phyloP scores from a whole-genome alignment of 1,140 invertebrate genomes.

The Penaeus vannamei region DNA sequence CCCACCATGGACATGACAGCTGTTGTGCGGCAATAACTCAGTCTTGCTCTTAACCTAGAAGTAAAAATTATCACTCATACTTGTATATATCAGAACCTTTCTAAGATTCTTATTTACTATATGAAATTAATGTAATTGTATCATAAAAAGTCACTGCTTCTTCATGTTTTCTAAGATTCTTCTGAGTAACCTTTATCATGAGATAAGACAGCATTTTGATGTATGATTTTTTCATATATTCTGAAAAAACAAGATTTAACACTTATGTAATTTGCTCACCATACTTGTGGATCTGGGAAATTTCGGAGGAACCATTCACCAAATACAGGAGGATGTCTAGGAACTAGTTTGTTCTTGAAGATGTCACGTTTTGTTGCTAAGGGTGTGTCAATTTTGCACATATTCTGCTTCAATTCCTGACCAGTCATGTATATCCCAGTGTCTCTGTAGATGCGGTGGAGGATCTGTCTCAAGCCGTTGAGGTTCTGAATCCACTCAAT shows the following conservation, averaged over 20 bases:
- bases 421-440: conserved; percentile 74
- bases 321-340: conserved; percentile 87
- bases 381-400: conserved; percentile 74
- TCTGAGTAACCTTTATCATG: too few species aligned
- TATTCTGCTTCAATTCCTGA: conserved; percentile 75
- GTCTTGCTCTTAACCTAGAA: conserved; percentile 84
- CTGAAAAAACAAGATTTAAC: background rate
- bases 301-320: conserved; percentile 91
- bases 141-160: too few species aligned
- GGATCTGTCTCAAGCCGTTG: conserved; percentile 80
- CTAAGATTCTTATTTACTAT: background rate
- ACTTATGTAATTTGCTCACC: conserved; percentile 75
- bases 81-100: background rate
- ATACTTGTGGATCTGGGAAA: conserved; percentile 91
- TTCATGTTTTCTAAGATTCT: too few species aligned
- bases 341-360: conserved; percentile 81
- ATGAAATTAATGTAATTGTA: background rate
- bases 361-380: conserved; percentile 82
- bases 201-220: too few species aligned
- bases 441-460: conserved; percentile 84
- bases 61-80: conserved; percentile 8
- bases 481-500: conserved; percentile 97
- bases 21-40: conserved; percentile 88
- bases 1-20: conserved; percentile 99
- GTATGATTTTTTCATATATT: too few species aligned